Base-by-base conservation (phyloP, 2,888 invertebrate genomes). In the Bombyx huttoni region DNA sequence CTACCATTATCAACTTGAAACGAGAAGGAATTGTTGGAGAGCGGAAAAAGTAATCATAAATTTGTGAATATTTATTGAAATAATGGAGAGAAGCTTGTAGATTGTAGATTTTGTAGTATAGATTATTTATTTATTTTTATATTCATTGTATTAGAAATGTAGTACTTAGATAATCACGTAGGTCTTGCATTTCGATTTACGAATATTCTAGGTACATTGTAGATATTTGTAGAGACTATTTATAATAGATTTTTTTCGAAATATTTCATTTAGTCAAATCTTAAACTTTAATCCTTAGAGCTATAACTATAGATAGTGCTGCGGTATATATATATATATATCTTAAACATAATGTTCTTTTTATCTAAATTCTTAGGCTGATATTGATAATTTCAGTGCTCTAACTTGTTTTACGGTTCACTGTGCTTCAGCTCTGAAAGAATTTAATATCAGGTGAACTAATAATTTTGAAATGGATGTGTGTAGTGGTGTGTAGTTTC, bases 401-500 rank as follows among this genome's bases (percentile, higher is more conserved):
- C 7, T 40, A 10, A 12, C 7, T 40, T 40, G 40, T 40, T 10
- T 40, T 12, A 12, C 40, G 40, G 40, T 40, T 40, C 40, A 7
- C 40, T 40, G 40, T 10, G 9, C 7, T 40, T 40, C 40, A 10
- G 40, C 12, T 40, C 7, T 7, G 12, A 40, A 40, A 8, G 12
- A 40, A 40, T 40, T 40, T 58, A 70, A 66, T 67, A 55, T 67
- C 69, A 71, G 70, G 66, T 70, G 63, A 65, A 73, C 64, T 67
- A 68, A 75, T 75, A 62, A 67, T 76, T 76, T 72, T 68, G 68
- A 77, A 76, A 78, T 71, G 73, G 73, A 70, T 75, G 73, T 73
- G 73, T 73, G 73, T 72, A 63, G 71, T 75, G 68, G 68, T 69
- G 60, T 63, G 62, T 61, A 58, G 61, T 61, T 61, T 69, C 60